A percentile compares a stretch with the other conserved stretches of the same genome.
Evolutionary conservation across 2,797 vertebrate species (phyloP).

Genomic region (Myotis vivesi): DNA sequence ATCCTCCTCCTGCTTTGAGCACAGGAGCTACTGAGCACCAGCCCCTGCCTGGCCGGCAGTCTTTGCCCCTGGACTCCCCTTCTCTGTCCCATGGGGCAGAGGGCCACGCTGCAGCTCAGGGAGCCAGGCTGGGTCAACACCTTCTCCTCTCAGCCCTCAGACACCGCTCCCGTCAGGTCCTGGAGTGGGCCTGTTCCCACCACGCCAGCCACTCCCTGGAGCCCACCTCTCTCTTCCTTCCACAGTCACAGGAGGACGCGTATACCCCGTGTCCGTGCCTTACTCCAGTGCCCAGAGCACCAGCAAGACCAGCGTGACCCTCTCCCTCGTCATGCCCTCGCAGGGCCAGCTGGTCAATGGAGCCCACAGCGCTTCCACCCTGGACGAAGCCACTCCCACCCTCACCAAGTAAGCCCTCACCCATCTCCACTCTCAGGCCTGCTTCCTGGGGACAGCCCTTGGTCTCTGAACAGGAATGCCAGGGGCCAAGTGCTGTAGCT

Average conservation of each 20-base stretch:
- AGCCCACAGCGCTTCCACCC: slow-evolving; percentile 93
- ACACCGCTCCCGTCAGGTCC: too few species aligned
- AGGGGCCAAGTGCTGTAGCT: accelerated
- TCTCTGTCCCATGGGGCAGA: background rate
- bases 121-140: background rate
- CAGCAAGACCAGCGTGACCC: slow-evolving; percentile 98
- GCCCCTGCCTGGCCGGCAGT: background rate
- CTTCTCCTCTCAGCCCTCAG: background rate
- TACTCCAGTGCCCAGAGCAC: slow-evolving; percentile 96
- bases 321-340: slow-evolving; percentile 98
- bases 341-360: slow-evolving; percentile 97
- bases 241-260: slow-evolving; percentile 88
- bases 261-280: slow-evolving; percentile 97
- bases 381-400: slow-evolving; percentile 95
- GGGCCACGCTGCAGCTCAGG: background rate
- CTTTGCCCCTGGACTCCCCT: background rate
- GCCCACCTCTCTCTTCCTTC: background rate
- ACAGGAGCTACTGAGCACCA: background rate
- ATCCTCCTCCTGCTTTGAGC: background rate
- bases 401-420: slow-evolving; percentile 85
- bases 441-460: background rate
- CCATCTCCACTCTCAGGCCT: accelerated
- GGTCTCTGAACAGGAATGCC: background rate
- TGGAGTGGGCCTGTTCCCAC: accelerated
- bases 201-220: background rate